These are phyloP conservation scores for Cyclopterus lumpus DNA, from an alignment of 2,797 vertebrate genomes.

Conservation along the genomic window DNA sequence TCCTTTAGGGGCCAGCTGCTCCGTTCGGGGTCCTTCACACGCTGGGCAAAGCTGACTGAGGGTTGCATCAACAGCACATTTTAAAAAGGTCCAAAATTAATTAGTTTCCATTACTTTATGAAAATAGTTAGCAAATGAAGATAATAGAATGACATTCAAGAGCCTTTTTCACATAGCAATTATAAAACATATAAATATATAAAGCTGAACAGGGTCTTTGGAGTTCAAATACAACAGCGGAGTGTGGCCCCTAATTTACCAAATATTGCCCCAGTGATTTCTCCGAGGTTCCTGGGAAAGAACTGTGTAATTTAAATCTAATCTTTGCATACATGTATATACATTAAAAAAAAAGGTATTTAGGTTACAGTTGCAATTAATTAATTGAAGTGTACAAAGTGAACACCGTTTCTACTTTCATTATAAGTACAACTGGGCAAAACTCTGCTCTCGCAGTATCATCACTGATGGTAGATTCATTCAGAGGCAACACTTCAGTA, in stretches of 20 bases:
- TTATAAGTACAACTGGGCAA: no score
- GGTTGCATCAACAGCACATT: neutral
- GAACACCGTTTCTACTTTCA: neutral
- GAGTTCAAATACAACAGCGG: neutral
- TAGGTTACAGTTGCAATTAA: neutral
- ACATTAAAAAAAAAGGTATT: neutral
- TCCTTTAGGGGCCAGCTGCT: slow-evolving; percentile 19
- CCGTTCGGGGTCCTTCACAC: slow-evolving; percentile 23
- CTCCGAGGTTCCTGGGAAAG: neutral
- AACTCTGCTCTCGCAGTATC: neutral
- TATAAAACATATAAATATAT: no score
- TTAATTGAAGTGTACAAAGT: neutral
- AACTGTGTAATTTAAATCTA: neutral
- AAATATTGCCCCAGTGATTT: neutral
- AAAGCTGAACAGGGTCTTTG: neutral
- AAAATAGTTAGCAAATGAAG: neutral
- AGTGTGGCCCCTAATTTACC: neutral
- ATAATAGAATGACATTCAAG: neutral
- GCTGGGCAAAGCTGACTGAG: neutral
- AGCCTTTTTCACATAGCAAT: neutral
- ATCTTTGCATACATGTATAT: neutral
- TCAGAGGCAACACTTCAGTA: neutral
- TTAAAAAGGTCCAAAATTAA: neutral
- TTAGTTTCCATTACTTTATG: neutral
- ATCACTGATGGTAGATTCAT: no score